Percentiles rank a stretch among this genome's conserved stretches.
phyloP scores from a whole-genome alignment of 2,888 invertebrate genomes.

The Amaurobius ferox region DNA sequence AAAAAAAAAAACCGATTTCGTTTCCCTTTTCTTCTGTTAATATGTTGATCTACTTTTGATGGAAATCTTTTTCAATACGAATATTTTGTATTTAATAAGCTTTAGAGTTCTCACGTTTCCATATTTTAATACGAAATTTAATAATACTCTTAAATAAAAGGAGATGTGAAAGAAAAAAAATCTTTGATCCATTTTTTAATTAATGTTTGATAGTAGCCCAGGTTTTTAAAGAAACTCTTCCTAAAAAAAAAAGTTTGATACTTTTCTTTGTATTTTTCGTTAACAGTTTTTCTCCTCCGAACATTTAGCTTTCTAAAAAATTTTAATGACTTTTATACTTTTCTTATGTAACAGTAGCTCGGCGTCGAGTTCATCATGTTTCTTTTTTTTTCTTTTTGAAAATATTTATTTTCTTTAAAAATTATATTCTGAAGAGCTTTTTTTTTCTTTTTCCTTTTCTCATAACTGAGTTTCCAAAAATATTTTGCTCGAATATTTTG shows the following conservation, averaged over 20 bases:
- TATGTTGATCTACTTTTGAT: conserved; percentile 5
- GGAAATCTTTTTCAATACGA: not conserved
- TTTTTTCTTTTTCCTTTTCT: no score
- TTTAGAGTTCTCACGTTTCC: not conserved
- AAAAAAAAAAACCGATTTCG: not conserved
- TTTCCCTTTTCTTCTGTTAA: not conserved
- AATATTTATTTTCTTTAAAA: no score
- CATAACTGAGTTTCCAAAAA: no score
- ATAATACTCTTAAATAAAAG: not conserved
- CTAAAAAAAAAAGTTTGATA: no score
- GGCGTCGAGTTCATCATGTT: no score
- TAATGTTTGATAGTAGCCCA: not conserved
- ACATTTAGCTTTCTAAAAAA: not conserved
- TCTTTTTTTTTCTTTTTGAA: no score
- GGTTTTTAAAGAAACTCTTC: not conserved
- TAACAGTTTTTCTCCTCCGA: not conserved
- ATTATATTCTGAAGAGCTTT: no score
- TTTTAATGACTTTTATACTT: no score
- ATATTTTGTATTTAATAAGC: not conserved
- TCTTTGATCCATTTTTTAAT: not conserved
- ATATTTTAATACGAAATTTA: not conserved
- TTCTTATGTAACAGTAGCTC: no score
- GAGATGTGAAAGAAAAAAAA: conserved; percentile 2
- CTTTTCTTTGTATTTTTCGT: no score
- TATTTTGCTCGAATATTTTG: no score